phyloP scores from a whole-genome alignment of 2,113 vertebrate genomes.

The Asarcornis scutulata region DNA sequence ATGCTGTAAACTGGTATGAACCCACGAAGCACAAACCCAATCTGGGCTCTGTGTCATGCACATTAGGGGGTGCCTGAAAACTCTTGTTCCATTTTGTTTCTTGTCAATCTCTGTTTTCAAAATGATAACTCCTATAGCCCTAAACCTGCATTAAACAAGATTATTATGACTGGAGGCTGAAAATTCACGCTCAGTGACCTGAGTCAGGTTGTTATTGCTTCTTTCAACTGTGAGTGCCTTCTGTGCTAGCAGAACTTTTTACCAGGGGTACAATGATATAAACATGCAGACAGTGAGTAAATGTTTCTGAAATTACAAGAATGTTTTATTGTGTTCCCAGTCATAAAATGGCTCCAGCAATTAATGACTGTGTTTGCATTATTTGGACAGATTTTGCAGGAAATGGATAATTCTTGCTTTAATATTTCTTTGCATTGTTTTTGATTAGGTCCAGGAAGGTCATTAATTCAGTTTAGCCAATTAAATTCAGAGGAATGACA shows the following conservation, averaged over 20 bases:
- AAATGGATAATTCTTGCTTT: constrained; percentile 10
- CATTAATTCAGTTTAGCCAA: constrained; percentile 27
- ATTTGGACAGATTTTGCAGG: constrained; percentile 7
- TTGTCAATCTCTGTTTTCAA: not conserved
- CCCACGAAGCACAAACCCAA: not conserved
- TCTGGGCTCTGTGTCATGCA: not conserved
- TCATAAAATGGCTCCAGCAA: not conserved
- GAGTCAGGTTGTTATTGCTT: not conserved
- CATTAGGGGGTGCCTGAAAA: not conserved
- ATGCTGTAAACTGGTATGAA: not conserved
- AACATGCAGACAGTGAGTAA: not conserved
- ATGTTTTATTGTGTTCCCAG: not conserved
- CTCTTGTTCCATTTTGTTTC: not conserved
- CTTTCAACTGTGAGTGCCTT: not conserved
- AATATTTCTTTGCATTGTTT: constrained; percentile 30
- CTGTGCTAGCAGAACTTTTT: not conserved
- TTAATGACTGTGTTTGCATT: not conserved
- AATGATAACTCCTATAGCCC: not conserved
- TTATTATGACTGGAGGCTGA: not conserved
- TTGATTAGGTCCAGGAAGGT: not conserved
- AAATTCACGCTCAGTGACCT: not conserved
- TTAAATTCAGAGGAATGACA: constrained; percentile 14
- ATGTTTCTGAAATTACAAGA: not conserved
- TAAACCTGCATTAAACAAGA: not conserved
- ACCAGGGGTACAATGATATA: not conserved